Base-by-base conservation (phyloP, 2,888 invertebrate species). In the Quadriops clusia region DNA sequence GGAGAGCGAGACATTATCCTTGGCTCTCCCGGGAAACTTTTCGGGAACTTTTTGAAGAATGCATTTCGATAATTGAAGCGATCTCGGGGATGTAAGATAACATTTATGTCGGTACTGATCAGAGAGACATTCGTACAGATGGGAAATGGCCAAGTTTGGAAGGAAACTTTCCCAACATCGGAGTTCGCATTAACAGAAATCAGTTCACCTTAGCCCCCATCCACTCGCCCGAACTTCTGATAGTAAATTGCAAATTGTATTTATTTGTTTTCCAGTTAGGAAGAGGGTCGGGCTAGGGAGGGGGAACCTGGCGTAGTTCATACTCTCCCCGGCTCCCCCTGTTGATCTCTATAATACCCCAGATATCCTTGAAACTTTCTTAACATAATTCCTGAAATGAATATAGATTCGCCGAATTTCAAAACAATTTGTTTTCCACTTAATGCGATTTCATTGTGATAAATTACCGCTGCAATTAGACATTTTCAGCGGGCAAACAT, bases 61-160 rank as follows among this genome's bases (percentile, higher is more conserved):
- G 50, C 51, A 50, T 51, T 52, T 43, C 45, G 47, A 51, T 54
- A 53, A 54, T 54, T 53, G 52, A 50, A 53, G 47, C 49, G 48
- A 46, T 45, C 40, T 36, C 38, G 34, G 43, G 38, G 40, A 40
- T 37, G 45, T 39, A 41, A 47, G 47, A 45, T 45, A 49, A 42
- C 44, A 43, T 45, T 45, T 42, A 45, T 44, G 46, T 44, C 48
- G 40, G 40, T 35, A 32, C 38, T 40, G 44, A 47, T 40, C 43
- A 40, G 33, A 33, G 38, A 33, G 37, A 28, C 32, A 34, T 38
- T 36, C 39, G 41, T 33, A 36, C 34, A 40, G 39, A 40, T 36
- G 33, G 36, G 38, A 44, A 47, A 50, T 49, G 45, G 46, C 43
- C 45, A 47, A 50, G 48, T 51, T 51, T 45, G 41, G 31, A 34